Evolutionary conservation across 2,888 invertebrate genomes (phyloP), one percentile per base, ranked within the genome.

Genomic region (Caenorhabditis angaria): DNA sequence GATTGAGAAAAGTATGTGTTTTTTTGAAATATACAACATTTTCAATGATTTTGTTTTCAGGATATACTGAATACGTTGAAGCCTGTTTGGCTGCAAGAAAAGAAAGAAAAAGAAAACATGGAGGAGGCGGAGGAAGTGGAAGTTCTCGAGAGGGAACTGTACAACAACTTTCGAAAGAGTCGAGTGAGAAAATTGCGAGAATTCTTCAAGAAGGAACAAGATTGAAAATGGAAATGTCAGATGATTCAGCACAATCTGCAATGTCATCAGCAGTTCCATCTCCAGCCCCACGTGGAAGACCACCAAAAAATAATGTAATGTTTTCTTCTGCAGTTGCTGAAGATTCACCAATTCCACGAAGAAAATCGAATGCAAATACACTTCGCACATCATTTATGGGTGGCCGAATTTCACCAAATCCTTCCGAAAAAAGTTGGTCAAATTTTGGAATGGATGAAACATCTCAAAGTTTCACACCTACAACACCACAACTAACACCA

Each of bases 1-100:
- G 61, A 81, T 85, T 53, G 87, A 87, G 54, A 80, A 81, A 66
- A 70, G 86, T 85, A 32, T 20, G 68, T 20, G 24, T 47, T 50
- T n/a, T n/a, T n/a, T n/a, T n/a, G n/a, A n/a, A n/a, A n/a, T n/a
- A n/a, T n/a, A n/a, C n/a, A n/a, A n/a, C n/a, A n/a, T n/a, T n/a
- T n/a, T n/a, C n/a, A n/a, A n/a, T n/a, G n/a, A n/a, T n/a, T 62
- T 20, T 35, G 14, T 29, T 61, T 75, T 27, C 24, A 76, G 69
- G 76, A 20, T 81, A 79, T 60, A 64, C 78, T n/a, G 74, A 75
- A 20, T 78, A 80, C 56, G 68, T 77, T 4, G 78, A 81, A 35
- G 55, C 73, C 12, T 57, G 74, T 48, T 32, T 81, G 12, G 65
- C 72, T 0, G 65, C 71, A 20, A 22, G 79, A 61, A 79, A 79